phyloP scores from a whole-genome alignment of 2,888 invertebrate species.

The Sabellastarte sp. region DNA sequence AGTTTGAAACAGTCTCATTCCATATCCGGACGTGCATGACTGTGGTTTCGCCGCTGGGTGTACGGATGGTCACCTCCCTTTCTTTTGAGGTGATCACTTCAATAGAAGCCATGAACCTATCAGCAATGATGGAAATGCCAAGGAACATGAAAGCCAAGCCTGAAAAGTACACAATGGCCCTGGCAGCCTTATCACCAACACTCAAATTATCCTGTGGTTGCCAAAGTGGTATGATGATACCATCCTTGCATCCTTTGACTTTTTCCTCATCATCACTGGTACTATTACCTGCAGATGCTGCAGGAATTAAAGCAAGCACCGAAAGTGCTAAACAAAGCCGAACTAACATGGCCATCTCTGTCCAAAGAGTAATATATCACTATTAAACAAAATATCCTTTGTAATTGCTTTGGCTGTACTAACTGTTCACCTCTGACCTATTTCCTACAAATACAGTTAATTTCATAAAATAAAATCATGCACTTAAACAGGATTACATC shows the following conservation, averaged over 20 bases:
- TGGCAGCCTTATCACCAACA: slow-evolving; percentile 72
- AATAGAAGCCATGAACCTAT: slow-evolving; percentile 98
- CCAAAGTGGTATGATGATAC: slow-evolving; percentile 88
- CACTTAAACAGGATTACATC: no score
- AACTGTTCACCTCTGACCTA: no score
- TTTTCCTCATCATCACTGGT: no score
- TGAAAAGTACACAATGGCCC: slow-evolving; percentile 88
- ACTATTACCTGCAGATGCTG: no score
- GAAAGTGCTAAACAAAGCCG: no score
- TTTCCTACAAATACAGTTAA: no score
- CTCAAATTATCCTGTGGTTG: slow-evolving; percentile 68
- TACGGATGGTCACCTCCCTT: slow-evolving; percentile 87
- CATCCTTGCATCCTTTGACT: slow-evolving; percentile 83
- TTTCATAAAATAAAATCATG: no score
- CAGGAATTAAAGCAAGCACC: no score
- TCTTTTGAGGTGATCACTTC: slow-evolving; percentile 99
- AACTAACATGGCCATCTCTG: no score
- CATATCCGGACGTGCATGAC: slow-evolving; percentile 91
- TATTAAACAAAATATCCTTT: no score
- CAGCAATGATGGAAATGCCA: slow-evolving; percentile 97
- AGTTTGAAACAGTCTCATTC: slow-evolving; percentile 98
- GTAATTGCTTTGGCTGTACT: no score
- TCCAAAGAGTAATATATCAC: no score
- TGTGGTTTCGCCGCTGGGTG: slow-evolving; percentile 82
- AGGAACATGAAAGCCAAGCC: slow-evolving; percentile 91